Conservation (phyloP, 2,797 vertebrate species). For the Propithecus perrieri region DNA sequence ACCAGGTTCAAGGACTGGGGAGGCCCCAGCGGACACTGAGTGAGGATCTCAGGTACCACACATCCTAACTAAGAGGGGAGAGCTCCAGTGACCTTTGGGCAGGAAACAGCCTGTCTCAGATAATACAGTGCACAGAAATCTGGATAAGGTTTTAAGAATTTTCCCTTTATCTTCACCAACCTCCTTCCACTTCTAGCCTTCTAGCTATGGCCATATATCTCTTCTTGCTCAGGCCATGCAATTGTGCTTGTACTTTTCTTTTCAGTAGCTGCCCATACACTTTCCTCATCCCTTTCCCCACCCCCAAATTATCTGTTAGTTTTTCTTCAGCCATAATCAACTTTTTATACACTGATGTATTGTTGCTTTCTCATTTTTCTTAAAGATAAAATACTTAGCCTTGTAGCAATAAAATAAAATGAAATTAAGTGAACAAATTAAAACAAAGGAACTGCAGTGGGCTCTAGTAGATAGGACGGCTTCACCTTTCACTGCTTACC, state of each 20-base stretch:
- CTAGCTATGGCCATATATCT: background rate
- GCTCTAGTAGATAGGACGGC: fast-evolving
- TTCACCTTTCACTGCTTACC: fast-evolving
- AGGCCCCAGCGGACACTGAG: background rate
- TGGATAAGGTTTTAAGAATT: background rate
- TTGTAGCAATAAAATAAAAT: background rate
- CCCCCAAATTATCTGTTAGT: background rate
- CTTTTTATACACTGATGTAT: background rate
- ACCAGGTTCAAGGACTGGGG: background rate
- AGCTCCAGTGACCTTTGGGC: background rate
- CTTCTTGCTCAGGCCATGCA: background rate
- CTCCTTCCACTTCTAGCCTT: background rate
- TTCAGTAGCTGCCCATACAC: too few species aligned
- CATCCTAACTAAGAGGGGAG: background rate
- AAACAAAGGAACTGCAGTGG: background rate
- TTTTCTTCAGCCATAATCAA: background rate
- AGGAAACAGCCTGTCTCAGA: background rate
- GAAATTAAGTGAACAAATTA: background rate
- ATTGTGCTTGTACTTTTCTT: background rate
- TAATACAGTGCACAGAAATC: background rate
- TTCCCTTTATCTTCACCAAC: background rate
- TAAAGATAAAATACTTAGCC: background rate
- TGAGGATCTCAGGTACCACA: background rate
- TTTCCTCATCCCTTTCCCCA: background rate
- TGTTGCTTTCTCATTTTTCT: background rate